Conservation (phyloP, 2,888 invertebrate genomes). For the Thalpophila matura region DNA sequence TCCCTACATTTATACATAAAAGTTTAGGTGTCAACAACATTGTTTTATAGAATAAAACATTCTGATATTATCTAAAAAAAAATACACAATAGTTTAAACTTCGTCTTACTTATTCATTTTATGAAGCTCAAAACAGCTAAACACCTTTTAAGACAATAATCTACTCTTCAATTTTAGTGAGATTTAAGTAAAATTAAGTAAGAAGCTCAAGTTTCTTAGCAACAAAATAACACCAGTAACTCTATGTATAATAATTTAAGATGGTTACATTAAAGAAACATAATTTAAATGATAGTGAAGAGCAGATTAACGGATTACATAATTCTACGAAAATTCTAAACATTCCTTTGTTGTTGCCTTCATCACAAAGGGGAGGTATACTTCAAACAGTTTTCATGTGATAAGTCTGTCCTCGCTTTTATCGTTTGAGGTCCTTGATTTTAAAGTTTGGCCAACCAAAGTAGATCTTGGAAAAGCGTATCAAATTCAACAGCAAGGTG, state of each 20-base stretch:
- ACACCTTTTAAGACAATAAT: background rate
- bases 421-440: background rate
- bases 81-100: background rate
- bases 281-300: constrained; percentile 8
- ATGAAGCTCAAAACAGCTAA: constrained; percentile 5
- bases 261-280: constrained; percentile 1
- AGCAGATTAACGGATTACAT: constrained; percentile 2
- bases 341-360: constrained; percentile 11
- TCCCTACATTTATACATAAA: too few species aligned
- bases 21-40: too few species aligned
- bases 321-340: background rate
- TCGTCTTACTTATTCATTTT: background rate
- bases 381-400: constrained; percentile 28
- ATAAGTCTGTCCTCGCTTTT: constrained; percentile 18
- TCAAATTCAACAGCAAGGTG: too few species aligned
- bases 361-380: background rate
- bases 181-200: constrained; percentile 4
- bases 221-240: background rate
- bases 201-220: background rate
- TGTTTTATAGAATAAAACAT: too few species aligned
- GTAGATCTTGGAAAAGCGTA: too few species aligned
- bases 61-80: background rate
- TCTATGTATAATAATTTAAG: background rate
- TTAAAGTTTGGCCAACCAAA: too few species aligned
- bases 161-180: background rate